Evolutionary conservation across 2,888 invertebrate genomes (phyloP), one percentile per base, ranked within the genome.

Genomic region (Noctuana brunneofusca): DNA sequence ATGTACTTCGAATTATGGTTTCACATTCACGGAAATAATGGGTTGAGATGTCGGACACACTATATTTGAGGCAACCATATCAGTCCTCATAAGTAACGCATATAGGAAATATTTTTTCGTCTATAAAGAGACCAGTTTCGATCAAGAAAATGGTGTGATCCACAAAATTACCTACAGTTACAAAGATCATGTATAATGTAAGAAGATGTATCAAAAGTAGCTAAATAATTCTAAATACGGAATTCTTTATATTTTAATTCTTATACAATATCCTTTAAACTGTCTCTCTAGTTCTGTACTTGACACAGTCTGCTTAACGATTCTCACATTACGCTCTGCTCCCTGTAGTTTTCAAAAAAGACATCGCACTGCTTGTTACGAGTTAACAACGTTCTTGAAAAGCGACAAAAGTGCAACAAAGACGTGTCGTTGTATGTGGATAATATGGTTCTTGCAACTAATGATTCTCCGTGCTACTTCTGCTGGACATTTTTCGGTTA

Each of bases 361-460:
- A 50, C 27, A 27, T 30, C 14, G 9, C 27, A n/a, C 27, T 24
- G 50, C 50, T 50, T 50, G 50, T 50, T 50, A 50, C 8, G 16
- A 50, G 50, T 27, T 50, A 50, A 50, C 50, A 50, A 50, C 14
- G 50, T 30, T 11, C 43, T 50, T 30, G 9, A 9, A 16, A 48
- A 48, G 50, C 27, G 30, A 27, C 11, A 30, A 50, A 50, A 50
- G 27, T 50, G 27, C 50, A 50, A 27, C 50, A 50, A 50, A 50
- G 49, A 48, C 14, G 30, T 27, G 22, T 43, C 43, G 11, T 18
- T 41, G 16, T 41, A n/a, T 41, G 41, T 41, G 16, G 8, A 41
- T 4, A 8, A 35, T 35, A 3, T 35, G 6, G 41, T 41, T 41
- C 16, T 14, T 38, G 14, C 38, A 41, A 16, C 6, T 16, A 41